phyloP scores from a whole-genome alignment of 2,113 vertebrate species.

The Trachemys scripta region DNA sequence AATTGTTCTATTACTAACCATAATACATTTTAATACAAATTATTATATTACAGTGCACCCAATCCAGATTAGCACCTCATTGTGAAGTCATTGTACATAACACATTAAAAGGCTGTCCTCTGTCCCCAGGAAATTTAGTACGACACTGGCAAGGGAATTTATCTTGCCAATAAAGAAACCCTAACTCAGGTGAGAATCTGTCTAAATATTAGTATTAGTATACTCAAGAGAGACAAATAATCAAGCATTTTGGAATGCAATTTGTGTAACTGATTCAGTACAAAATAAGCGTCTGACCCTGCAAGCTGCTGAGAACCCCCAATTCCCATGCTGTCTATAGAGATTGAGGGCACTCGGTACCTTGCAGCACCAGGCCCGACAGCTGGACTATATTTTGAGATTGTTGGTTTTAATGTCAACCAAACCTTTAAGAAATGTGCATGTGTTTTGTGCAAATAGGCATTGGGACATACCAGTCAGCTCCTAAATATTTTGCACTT shows the following conservation, averaged over 20 bases:
- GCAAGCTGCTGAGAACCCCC: neutral
- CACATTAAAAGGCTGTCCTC: neutral
- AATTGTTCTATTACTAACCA: neutral
- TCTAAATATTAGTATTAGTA: neutral
- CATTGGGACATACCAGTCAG: neutral
- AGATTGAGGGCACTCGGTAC: accelerated
- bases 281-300: accelerated
- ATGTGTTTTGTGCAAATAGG: neutral
- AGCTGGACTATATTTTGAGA: neutral
- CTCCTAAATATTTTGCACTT: constrained; percentile 35
- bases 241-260: neutral
- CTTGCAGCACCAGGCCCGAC: neutral
- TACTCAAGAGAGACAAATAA: neutral
- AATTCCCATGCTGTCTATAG: neutral
- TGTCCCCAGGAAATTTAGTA: neutral
- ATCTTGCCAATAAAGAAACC: neutral
- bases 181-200: accelerated
- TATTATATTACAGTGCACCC: neutral
- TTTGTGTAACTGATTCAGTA: neutral
- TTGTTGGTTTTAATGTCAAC: neutral
- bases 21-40: neutral
- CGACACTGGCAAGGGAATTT: neutral
- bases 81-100: neutral
- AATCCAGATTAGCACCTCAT: neutral
- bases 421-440: neutral